These are phyloP conservation scores for Synanthedon formicaeformis DNA, from an alignment of 2,888 invertebrate genomes.

Conservation along the genomic window DNA sequence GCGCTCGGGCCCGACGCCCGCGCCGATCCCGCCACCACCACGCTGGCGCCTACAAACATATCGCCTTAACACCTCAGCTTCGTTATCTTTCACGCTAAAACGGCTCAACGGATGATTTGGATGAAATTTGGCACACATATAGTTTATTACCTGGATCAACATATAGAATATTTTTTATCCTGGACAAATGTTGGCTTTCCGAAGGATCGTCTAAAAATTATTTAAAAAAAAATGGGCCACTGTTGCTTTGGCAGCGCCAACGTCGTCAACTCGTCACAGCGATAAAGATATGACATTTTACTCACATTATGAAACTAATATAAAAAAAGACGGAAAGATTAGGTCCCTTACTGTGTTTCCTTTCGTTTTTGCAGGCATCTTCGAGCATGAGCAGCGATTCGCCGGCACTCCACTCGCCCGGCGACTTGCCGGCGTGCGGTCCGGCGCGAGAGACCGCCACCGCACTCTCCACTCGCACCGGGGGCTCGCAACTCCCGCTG, in stretches of 20 bases:
- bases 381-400: slow-evolving; percentile 62
- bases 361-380: slow-evolving; percentile 60
- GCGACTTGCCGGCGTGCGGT: slow-evolving; percentile 56
- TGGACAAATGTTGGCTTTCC: too few species aligned
- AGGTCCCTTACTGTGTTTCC: slow-evolving; percentile 46
- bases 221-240: too few species aligned
- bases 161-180: too few species aligned
- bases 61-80: too few species aligned
- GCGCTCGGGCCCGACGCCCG: slow-evolving; percentile 9
- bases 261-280: too few species aligned
- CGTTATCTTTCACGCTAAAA: neutral
- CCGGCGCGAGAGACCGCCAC: slow-evolving; percentile 20
- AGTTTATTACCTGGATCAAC: too few species aligned
- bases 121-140: too few species aligned
- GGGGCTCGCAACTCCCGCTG: slow-evolving; percentile 26
- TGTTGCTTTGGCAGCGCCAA: too few species aligned
- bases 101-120: too few species aligned
- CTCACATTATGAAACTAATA: too few species aligned
- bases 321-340: neutral
- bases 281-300: too few species aligned
- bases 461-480: slow-evolving; percentile 9
- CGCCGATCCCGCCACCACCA: slow-evolving; percentile 22
- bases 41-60: slow-evolving; percentile 9
- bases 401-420: slow-evolving; percentile 62
- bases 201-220: too few species aligned